These are phyloP conservation scores for Acrobeloides nanus DNA, from an alignment of 2,888 invertebrate genomes.

Conservation along the genomic window DNA sequence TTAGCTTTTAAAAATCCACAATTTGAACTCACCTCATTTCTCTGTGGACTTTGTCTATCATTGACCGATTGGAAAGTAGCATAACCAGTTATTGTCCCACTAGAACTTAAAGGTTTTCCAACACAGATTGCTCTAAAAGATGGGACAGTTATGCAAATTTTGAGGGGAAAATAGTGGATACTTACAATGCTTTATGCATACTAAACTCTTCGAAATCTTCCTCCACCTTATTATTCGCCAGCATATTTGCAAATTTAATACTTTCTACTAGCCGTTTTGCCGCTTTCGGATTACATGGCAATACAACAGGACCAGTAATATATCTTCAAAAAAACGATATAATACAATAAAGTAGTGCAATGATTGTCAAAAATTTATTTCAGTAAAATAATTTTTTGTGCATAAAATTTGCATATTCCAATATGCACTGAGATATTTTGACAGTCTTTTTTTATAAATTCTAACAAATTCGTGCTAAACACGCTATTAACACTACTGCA, in stretches of 20 bases:
- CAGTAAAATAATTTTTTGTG: too few relatives aligned
- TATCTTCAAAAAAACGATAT: not conserved
- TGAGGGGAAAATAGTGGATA: not conserved
- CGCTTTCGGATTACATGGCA: conserved; percentile 1
- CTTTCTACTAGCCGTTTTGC: not conserved
- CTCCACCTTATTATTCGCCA: not conserved
- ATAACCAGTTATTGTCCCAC: not conserved
- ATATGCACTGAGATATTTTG: too few relatives aligned
- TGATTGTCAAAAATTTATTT: too few relatives aligned
- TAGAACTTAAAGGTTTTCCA: not conserved
- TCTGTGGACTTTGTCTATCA: too few relatives aligned
- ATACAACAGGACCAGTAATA: conserved; percentile 4
- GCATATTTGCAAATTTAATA: too few relatives aligned
- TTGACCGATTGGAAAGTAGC: conserved; percentile 3
- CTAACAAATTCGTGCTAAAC: too few relatives aligned
- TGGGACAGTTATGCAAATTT: not conserved
- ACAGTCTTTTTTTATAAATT: too few relatives aligned
- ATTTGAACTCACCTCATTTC: too few relatives aligned
- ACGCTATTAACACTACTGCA: too few relatives aligned
- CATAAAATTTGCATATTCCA: too few relatives aligned
- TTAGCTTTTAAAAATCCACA: too few relatives aligned
- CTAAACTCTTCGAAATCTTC: not conserved
- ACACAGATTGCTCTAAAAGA: conserved; percentile 6
- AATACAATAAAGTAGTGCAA: too few relatives aligned
- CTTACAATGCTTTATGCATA: not conserved